Conservation (phyloP, 2,888 invertebrate genomes). For the Dasypogon diadema region DNA sequence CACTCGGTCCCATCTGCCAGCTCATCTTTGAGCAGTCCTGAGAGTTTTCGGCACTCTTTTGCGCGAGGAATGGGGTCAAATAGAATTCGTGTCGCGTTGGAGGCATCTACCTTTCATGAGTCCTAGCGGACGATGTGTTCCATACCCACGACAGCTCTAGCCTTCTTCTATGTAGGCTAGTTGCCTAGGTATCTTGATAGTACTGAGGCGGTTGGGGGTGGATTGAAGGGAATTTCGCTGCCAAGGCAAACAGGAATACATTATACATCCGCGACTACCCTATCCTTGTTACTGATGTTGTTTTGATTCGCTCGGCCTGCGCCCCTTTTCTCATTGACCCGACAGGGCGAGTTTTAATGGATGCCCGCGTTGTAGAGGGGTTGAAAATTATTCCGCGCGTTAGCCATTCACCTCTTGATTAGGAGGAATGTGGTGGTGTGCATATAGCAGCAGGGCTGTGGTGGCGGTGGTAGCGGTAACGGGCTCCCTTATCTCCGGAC, state of each 20-base stretch:
- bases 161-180: neutral
- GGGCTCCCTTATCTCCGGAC: conserved; percentile 14
- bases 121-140: conserved; percentile 2
- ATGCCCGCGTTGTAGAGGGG: conserved; percentile 26
- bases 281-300: conserved; percentile 43
- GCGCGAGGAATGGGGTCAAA: neutral
- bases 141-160: neutral
- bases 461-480: neutral
- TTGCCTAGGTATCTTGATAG: neutral
- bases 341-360: conserved; percentile 43
- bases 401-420: conserved; percentile 50
- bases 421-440: conserved; percentile 23
- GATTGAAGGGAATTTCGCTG: neutral
- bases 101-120: conserved; percentile 33
- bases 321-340: conserved; percentile 3
- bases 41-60: neutral
- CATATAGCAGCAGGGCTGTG: no score
- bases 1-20: neutral
- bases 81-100: conserved; percentile 31
- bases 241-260: conserved; percentile 25
- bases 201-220: neutral
- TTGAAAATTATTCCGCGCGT: conserved; percentile 41
- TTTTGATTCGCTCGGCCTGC: conserved; percentile 41
- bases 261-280: neutral
- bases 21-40: neutral